These are phyloP conservation scores for Amazona ochrocephala DNA, from an alignment of 2,797 vertebrate species.

Conservation along the genomic window DNA sequence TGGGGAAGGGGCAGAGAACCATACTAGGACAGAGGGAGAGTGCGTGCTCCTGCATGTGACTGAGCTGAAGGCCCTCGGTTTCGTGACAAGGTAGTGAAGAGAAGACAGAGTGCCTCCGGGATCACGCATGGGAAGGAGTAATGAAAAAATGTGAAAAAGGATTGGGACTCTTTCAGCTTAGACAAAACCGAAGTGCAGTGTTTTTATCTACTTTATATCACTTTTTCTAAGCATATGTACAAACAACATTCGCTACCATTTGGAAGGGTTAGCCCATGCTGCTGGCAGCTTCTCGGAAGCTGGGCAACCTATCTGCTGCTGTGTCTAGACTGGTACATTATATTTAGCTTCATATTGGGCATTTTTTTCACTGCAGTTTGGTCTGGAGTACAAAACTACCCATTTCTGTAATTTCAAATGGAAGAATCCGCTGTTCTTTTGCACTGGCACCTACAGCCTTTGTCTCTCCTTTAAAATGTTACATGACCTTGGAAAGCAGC, in stretches of 20 bases:
- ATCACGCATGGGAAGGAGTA: neutral
- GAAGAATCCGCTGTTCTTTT: neutral
- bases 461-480: neutral
- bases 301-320: neutral
- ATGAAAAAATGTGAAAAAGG: neutral
- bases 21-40: neutral
- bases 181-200: neutral
- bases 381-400: neutral
- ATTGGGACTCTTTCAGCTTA: neutral
- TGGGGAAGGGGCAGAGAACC: neutral
- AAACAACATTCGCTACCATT: neutral
- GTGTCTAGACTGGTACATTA: neutral
- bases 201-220: neutral
- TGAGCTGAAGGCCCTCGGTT: neutral
- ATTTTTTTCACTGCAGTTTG: neutral
- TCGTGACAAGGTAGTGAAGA: neutral
- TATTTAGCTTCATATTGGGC: neutral
- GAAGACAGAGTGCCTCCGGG: no score
- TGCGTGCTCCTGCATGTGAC: accelerated
- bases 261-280: neutral
- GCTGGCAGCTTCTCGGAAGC: neutral
- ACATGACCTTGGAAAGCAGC: accelerated
- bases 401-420: neutral
- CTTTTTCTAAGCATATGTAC: neutral
- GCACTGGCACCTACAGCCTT: neutral